phyloP scores from a whole-genome alignment of 2,888 invertebrate genomes.

The Athalia circularis region DNA sequence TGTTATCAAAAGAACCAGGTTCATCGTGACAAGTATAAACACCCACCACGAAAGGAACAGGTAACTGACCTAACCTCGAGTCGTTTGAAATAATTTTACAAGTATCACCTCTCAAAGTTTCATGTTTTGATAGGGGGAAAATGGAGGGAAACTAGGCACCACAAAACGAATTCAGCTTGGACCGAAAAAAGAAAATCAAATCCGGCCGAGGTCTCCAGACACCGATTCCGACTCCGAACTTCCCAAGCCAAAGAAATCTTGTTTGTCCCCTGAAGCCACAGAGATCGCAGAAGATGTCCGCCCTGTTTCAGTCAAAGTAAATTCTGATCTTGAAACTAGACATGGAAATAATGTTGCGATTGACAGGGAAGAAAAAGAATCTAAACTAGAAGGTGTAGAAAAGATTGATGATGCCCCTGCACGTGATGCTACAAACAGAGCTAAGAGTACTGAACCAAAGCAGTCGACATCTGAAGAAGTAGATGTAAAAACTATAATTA shows the following conservation, averaged over 20 bases:
- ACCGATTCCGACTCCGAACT: conserved; percentile 13
- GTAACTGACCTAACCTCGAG: conserved; percentile 39
- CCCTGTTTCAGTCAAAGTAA: not conserved
- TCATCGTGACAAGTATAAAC: conserved; percentile 85
- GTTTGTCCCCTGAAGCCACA: not conserved
- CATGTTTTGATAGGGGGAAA: not conserved
- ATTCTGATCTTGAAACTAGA: not conserved
- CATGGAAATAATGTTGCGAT: too few relatives aligned
- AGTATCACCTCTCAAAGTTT: not conserved
- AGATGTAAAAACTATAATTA: conserved; percentile 76
- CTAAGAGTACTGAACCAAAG: not conserved
- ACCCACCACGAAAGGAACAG: conserved; percentile 77
- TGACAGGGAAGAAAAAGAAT: too few relatives aligned
- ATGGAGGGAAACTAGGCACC: not conserved
- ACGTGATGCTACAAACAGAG: not conserved
- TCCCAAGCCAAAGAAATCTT: conserved; percentile 7
- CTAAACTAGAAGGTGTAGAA: not conserved
- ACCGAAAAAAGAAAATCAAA: conserved; percentile 18
- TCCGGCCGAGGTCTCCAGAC: conserved; percentile 26
- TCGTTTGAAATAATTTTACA: not conserved
- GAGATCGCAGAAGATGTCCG: not conserved
- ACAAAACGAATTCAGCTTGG: conserved; percentile 20
- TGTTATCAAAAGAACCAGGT: conserved; percentile 89
- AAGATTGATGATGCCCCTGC: not conserved
- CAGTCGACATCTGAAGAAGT: conserved; percentile 60